phyloP scores from a whole-genome alignment of 2,888 invertebrate genomes.

The Lepidocyrtinus sp. region DNA sequence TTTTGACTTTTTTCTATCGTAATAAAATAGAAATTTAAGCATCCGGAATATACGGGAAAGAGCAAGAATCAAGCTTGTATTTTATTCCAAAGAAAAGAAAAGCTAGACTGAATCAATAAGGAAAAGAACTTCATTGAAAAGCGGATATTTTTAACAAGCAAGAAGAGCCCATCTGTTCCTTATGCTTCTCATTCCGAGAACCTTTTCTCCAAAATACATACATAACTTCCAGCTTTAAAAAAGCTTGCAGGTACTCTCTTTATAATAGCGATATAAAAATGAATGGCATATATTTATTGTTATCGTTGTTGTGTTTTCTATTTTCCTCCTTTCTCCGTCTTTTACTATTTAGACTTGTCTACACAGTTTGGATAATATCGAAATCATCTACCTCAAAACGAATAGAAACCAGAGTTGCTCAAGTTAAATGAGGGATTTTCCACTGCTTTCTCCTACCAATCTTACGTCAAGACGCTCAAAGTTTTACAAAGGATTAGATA shows the following conservation, averaged over 20 bases:
- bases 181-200: background rate
- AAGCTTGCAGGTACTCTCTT: background rate
- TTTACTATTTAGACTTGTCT: background rate
- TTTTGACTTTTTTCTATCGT: background rate
- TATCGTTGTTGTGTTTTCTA: background rate
- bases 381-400: background rate
- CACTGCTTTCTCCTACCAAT: background rate
- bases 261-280: background rate
- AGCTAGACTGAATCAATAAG: conserved; percentile 37
- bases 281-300: background rate
- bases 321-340: background rate
- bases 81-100: conserved; percentile 6
- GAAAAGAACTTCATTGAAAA: conserved; percentile 23
- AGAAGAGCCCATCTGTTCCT: background rate
- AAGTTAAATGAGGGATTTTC: background rate
- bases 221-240: background rate
- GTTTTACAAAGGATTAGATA: too few relatives aligned
- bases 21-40: conserved; percentile 52
- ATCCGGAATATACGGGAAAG: conserved; percentile 27
- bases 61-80: conserved; percentile 5
- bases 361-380: background rate
- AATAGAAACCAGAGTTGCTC: background rate
- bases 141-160: conserved; percentile 48
- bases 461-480: background rate
- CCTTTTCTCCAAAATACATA: background rate